These are phyloP conservation scores for Drosophila paulistorum DNA, from an alignment of 1,140 invertebrate species.

Conservation along the genomic window DNA sequence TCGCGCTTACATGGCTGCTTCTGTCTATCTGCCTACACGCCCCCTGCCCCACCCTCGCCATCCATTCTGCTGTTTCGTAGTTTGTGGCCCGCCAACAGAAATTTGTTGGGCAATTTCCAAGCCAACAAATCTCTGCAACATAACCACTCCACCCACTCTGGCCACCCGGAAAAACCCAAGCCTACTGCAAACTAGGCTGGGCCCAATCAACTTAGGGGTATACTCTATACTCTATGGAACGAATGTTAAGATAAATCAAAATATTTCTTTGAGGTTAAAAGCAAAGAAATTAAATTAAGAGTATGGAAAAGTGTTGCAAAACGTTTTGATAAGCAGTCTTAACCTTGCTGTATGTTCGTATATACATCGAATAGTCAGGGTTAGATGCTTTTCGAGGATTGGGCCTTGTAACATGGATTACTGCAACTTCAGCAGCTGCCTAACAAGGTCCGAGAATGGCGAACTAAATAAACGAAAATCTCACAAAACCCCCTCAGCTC, in stretches of 20 bases:
- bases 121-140: slow-evolving; percentile 77
- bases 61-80: slow-evolving; percentile 40
- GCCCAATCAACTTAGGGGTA: background rate
- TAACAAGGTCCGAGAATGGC: slow-evolving; percentile 51
- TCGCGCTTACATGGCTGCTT: slow-evolving; percentile 54
- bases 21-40: background rate
- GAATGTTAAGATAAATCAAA: background rate
- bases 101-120: slow-evolving; percentile 81
- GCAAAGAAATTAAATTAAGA: background rate
- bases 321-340: background rate
- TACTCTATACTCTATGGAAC: background rate
- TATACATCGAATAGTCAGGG: background rate
- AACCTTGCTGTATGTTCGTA: background rate
- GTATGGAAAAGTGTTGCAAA: background rate
- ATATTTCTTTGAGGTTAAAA: background rate
- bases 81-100: slow-evolving; percentile 76
- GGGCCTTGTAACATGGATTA: slow-evolving; percentile 50
- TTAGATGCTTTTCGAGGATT: background rate
- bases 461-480: background rate
- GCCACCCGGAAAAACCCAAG: background rate
- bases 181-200: background rate
- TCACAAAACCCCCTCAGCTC: background rate
- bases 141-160: background rate
- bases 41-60: slow-evolving; percentile 7
- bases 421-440: slow-evolving; percentile 57